Conservation (phyloP, 2,113 vertebrate genomes). For the Notothenia coriiceps region DNA sequence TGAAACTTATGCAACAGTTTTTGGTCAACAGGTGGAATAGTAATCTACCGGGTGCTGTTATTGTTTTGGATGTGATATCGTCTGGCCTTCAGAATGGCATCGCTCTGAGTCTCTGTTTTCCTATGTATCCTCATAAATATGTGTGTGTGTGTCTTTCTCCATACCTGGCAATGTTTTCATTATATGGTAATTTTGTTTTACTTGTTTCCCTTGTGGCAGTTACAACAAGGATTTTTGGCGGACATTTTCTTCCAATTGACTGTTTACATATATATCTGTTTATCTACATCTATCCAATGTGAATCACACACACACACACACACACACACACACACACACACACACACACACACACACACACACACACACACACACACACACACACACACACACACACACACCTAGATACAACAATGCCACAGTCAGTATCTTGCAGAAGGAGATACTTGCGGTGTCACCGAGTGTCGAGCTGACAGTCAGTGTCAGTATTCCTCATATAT, state of each 20-base stretch:
- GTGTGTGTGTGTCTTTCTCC: constrained; percentile 7
- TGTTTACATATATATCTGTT: neutral
- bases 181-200: constrained; percentile 34
- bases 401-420: neutral
- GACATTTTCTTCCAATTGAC: too few relatives aligned
- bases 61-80: constrained; percentile 27
- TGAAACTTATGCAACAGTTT: constrained; percentile 16
- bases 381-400: neutral
- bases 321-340: too few relatives aligned
- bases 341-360: too few relatives aligned
- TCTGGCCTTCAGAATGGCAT: constrained; percentile 1
- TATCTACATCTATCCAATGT: neutral
- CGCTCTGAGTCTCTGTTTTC: neutral
- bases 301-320: too few relatives aligned
- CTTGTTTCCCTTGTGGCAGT: neutral
- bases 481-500: constrained; percentile 43
- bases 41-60: constrained; percentile 6
- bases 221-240: neutral
- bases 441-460: constrained; percentile 16
- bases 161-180: constrained; percentile 17
- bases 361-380: neutral
- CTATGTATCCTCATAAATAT: constrained; percentile 1
- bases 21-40: constrained; percentile 26
- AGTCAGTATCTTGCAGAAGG: constrained; percentile 16
- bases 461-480: constrained; percentile 54